Evolutionary conservation across 2,113 vertebrate species (phyloP).

Genomic region (Cephalopterus ornatus): DNA sequence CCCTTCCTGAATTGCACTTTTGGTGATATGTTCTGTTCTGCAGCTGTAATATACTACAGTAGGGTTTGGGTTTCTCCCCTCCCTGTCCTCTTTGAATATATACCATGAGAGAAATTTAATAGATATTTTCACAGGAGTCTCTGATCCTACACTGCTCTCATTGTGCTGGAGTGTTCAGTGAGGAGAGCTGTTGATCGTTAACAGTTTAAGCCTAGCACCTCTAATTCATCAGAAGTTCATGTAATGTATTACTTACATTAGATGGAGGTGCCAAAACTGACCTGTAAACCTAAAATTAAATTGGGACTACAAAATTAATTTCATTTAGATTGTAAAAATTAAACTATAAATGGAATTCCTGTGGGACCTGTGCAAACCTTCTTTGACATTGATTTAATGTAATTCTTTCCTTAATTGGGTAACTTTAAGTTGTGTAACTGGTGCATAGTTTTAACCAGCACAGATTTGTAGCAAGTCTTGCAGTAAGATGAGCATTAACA

Average conservation of each 20-base stretch:
- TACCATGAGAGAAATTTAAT: not conserved
- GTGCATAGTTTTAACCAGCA: not conserved
- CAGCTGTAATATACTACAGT: not conserved
- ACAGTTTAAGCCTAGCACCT: not conserved
- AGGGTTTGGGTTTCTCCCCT: not conserved
- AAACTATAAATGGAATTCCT: conserved; percentile 33
- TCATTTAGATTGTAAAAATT: conserved; percentile 19
- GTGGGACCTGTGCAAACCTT: not conserved
- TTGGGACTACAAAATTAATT: conserved; percentile 35
- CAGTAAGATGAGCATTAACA: not conserved
- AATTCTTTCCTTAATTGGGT: conserved; percentile 15
- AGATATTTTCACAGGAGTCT: not conserved
- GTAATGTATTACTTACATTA: conserved; percentile 30
- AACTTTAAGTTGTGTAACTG: conserved; percentile 18
- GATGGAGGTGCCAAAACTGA: conserved; percentile 20
- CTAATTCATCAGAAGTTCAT: not conserved
- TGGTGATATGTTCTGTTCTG: not conserved
- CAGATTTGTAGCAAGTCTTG: not conserved
- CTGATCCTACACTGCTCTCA: not conserved
- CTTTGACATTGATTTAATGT: conserved; percentile 35
- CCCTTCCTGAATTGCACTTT: conserved; percentile 46
- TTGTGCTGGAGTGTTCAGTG: not conserved
- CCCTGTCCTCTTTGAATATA: not conserved
- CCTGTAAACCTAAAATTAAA: conserved; percentile 52
- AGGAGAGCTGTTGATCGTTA: not conserved